These are phyloP conservation scores for Drosophila pseudotakahashii DNA, from an alignment of 2,888 invertebrate genomes.

Conservation along the genomic window DNA sequence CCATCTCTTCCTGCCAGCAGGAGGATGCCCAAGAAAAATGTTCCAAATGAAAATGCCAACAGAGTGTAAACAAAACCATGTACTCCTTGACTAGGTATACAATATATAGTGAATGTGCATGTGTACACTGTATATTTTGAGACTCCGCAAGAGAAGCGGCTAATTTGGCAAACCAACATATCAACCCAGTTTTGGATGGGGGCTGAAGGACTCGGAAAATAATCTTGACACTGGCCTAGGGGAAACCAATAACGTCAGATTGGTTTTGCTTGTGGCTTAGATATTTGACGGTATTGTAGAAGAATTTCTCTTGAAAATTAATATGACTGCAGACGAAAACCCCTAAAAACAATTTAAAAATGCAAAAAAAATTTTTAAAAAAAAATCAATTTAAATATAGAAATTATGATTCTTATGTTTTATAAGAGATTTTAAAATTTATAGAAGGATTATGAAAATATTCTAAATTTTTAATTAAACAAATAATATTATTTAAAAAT, in stretches of 20 bases:
- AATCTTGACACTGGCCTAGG: constrained; percentile 27
- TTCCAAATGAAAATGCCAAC: constrained; percentile 68
- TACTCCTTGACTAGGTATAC: constrained; percentile 25
- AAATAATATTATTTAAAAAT: no score
- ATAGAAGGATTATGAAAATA: no score
- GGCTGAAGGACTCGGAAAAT: constrained; percentile 14
- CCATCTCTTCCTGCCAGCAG: constrained; percentile 31
- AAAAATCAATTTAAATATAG: no score
- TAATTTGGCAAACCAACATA: constrained; percentile 42
- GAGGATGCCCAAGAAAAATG: constrained; percentile 47
- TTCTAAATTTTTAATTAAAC: no score
- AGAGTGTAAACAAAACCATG: constrained; percentile 70
- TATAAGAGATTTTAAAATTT: no score
- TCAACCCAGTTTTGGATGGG: constrained; percentile 16
- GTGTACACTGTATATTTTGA: constrained; percentile 30
- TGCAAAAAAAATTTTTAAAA: no score
- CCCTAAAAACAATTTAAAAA: no score
- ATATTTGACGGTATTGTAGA: constrained; percentile 4
- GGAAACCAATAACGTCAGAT: constrained; percentile 40
- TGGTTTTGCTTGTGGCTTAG: constrained; percentile 25
- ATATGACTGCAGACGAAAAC: not conserved
- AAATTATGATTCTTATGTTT: no score
- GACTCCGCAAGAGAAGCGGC: constrained; percentile 25
- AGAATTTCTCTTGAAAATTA: constrained; percentile 2
- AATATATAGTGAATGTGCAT: constrained; percentile 20